Base-by-base conservation (phyloP, 1,140 invertebrate species). In the Megalonaias nervosa region DNA sequence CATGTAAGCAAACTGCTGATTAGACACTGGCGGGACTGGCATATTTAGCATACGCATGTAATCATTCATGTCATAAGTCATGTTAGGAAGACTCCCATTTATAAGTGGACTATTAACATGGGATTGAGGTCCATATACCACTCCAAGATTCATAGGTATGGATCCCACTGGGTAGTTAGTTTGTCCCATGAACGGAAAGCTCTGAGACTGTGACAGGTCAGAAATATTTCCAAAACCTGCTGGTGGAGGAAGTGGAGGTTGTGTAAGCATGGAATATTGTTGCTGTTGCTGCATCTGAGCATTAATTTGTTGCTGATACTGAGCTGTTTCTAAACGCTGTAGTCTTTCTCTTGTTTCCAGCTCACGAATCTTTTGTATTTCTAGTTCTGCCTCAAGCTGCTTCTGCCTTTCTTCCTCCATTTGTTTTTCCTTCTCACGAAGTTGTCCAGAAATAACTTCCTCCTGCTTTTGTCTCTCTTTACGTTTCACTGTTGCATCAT, bases 11-110 rank as follows among this genome's bases (percentile, higher is more conserved):
- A 71, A 66, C 76, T 73, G 73, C 61, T 78, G 76, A 56, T 78
- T 71, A 19, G 76, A 78, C 48, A 81, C 82, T 61, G 77, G 71
- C 6, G 84, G 73, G 15, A 77, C 79, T n/a, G 83, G 81, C 31
- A 85, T 75, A 3, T 84, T 79, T 57, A 84, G 75, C 81, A 84
- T 84, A 31, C 80, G 77, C 86, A 86, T 86, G 64, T 85, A 85
- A 26, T 84, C 81, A 68, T 77, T 82, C 26, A 86, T 61, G 72
- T 87, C 83, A 71, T 81, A 83, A 6, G 82, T 67, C 72, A 85
- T 83, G 38, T 62, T 70, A 60, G 82, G 74, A 48, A 81, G 67
- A 61, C 73, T 74, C 26, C 61, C 64, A 62, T 73, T 81, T 15
- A 75, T 71, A 21, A 80, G 65, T 14, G 79, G 76, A 59, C 64